Percentiles rank a stretch among this genome's conserved stretches.
phyloP scores from a whole-genome alignment of 2,888 invertebrate species.

The Tanypteryx hageni region DNA sequence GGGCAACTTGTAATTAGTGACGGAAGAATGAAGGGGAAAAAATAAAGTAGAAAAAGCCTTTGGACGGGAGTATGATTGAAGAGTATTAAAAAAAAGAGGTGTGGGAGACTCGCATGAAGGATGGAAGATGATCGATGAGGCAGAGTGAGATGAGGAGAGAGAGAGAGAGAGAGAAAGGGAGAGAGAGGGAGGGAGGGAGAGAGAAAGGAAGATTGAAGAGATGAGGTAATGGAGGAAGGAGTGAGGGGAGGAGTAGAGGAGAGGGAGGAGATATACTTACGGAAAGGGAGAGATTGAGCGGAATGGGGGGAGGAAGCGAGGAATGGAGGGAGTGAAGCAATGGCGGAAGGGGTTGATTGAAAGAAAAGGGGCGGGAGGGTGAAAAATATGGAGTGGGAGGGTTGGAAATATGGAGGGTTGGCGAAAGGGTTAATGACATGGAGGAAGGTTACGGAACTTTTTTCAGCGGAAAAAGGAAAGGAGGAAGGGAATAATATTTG shows the following conservation, averaged over 20 bases:
- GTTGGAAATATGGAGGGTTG: conserved; percentile 49
- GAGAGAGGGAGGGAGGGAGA: neutral
- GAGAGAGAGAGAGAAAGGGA: neutral
- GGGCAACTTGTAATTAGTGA: conserved; percentile 63
- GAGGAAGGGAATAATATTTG: conserved; percentile 44
- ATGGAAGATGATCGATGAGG: conserved; percentile 50
- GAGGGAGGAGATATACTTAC: conserved; percentile 31
- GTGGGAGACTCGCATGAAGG: conserved; percentile 39
- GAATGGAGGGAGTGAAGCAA: neutral
- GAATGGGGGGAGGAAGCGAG: neutral
- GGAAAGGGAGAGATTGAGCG: conserved; percentile 60
- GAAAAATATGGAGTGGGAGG: neutral
- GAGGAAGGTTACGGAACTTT: conserved; percentile 55
- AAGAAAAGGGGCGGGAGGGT: conserved; percentile 37
- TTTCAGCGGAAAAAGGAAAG: conserved; percentile 46
- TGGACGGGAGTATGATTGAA: conserved; percentile 58
- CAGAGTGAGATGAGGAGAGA: conserved; percentile 34
- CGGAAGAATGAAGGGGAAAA: conserved; percentile 53
- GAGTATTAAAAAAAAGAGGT: conserved; percentile 59
- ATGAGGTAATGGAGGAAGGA: neutral
- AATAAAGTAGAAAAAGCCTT: conserved; percentile 21
- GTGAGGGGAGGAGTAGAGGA: neutral
- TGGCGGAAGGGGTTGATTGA: conserved; percentile 37
- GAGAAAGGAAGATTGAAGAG: neutral
- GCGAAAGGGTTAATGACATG: conserved; percentile 64